Evolutionary conservation across 2,888 invertebrate species (phyloP).

Genomic region (Drosophila putrida): DNA sequence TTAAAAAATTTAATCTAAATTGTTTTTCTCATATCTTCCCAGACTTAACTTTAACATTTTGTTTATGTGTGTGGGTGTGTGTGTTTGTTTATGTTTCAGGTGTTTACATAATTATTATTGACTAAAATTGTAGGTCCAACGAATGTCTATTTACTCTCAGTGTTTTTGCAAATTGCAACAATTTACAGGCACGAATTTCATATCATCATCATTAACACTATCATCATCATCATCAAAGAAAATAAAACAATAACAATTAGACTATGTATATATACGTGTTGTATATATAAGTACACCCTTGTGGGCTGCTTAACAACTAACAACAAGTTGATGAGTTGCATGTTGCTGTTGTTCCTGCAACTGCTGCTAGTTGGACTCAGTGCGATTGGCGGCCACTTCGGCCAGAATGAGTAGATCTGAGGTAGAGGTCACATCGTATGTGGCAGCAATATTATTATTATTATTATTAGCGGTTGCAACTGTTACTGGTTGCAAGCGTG

Average conservation of each 20-base stretch:
- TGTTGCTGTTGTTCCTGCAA: conserved; percentile 9
- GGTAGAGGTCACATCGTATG: conserved; percentile 79
- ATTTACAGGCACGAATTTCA: conserved; percentile 43
- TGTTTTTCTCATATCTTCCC: conserved; percentile 17
- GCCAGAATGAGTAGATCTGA: conserved; percentile 85
- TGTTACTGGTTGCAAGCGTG: conserved; percentile 34
- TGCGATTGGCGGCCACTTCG: conserved; percentile 85
- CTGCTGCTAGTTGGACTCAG: conserved; percentile 74
- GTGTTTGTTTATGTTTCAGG: conserved; percentile 23
- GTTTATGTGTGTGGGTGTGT: conserved; percentile 12
- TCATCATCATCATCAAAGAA: conserved; percentile 34
- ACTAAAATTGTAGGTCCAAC: conserved; percentile 77
- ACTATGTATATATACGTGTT: conserved; percentile 16
- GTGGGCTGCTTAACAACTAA: conserved; percentile 30
- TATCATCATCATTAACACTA: conserved; percentile 28
- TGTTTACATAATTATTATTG: conserved; percentile 68
- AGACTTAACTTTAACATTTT: conserved; percentile 28
- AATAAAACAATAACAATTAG: conserved; percentile 59
- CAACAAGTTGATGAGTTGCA: conserved; percentile 15
- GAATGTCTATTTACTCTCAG: conserved; percentile 70
- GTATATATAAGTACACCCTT: conserved; percentile 6
- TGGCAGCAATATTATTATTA: conserved; percentile 8
- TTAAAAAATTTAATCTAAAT: conserved; percentile 42
- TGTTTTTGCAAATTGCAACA: conserved; percentile 24
- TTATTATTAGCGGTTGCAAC: conserved; percentile 11